Evolutionary conservation across 2,888 invertebrate genomes (phyloP), one percentile per base, ranked within the genome.

Genomic region (Stegophylla sp.): DNA sequence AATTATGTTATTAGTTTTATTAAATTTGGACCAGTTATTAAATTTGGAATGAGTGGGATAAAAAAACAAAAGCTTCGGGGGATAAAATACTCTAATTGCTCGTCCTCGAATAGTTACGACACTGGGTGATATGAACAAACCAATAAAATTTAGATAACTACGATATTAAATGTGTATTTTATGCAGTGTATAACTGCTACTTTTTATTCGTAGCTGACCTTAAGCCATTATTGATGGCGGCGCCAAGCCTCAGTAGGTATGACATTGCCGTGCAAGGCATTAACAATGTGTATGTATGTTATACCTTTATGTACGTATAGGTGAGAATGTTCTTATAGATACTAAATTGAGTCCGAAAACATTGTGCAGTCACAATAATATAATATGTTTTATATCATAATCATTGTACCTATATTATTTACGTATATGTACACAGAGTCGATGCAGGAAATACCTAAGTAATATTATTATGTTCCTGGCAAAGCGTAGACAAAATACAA

Each of bases 151-250:
- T 7, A 7, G 34, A 34, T 34, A 34, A 7, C 34, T 34, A 7
- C 34, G 34, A 34, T 34, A 34, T n/a, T n/a, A n/a, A n/a, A n/a
- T n/a, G n/a, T n/a, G n/a, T n/a, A n/a, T 34, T 5, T 34, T 34
- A 34, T 7, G 34, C 34, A 34, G 23, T 20, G 20, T 56, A 20
- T 56, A 56, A 20, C 23, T 56, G 20, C 56, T 23, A 12, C 20
- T 20, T 56, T 53, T 9, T 23, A 56, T 56, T 56, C 56, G 3
- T 3, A 23, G 23, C 12, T 56, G 56, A 56, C 56, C 56, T 56
- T 56, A 56, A 20, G 56, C 56, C 56, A 56, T 23, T 56, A 56
- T 56, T 56, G 20, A 56, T 20, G 20, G 56, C 23, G 56, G 56
- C 56, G 56, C 56, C 56, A 56, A 56, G 23, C 56, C 56, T 10